phyloP scores from a whole-genome alignment of 2,797 vertebrate species.

The Malacoctenus gilli region DNA sequence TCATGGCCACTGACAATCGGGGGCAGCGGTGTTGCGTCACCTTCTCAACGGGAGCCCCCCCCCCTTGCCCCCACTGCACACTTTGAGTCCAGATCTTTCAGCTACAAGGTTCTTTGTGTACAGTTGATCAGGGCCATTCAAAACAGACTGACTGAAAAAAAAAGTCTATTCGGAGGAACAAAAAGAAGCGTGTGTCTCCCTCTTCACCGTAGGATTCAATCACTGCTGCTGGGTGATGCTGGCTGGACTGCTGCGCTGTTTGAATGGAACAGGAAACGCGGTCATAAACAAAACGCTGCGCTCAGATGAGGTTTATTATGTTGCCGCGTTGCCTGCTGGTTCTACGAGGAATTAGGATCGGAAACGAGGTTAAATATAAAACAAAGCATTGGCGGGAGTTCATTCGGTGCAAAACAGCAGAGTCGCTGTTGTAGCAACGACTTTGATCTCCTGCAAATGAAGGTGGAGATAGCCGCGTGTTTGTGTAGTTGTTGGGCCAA shows the following conservation, averaged over 20 bases:
- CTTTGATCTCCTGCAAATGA: not conserved
- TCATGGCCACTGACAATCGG: constrained; percentile 26
- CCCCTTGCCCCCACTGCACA: too few species aligned
- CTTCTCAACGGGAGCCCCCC: constrained; percentile 23
- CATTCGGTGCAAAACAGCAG: constrained; percentile 2
- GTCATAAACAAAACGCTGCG: not conserved
- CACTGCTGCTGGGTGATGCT: not conserved
- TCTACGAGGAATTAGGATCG: constrained; percentile 33
- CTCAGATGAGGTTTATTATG: constrained; percentile 44
- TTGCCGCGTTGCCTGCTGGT: constrained; percentile 57
- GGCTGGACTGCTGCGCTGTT: constrained; percentile 20
- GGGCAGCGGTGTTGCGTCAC: constrained; percentile 38
- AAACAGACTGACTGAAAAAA: constrained; percentile 8
- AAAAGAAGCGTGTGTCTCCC: constrained; percentile 6
- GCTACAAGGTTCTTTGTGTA: constrained; percentile 2
- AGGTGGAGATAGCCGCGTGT: not conserved
- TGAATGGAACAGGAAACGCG: constrained; percentile 17
- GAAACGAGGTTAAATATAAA: constrained; percentile 12
- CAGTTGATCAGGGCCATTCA: constrained; percentile 22
- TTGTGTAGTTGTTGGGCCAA: not conserved
- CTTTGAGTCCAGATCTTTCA: constrained; percentile 23
- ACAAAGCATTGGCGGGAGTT: constrained; percentile 17
- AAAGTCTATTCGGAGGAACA: constrained; percentile 12
- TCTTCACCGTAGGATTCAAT: constrained; percentile 2
- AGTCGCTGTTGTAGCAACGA: constrained; percentile 31